phyloP scores from a whole-genome alignment of 37 sponge, comb jelly and placozoan genomes.

The Chondrilla cf. caribensis region DNA sequence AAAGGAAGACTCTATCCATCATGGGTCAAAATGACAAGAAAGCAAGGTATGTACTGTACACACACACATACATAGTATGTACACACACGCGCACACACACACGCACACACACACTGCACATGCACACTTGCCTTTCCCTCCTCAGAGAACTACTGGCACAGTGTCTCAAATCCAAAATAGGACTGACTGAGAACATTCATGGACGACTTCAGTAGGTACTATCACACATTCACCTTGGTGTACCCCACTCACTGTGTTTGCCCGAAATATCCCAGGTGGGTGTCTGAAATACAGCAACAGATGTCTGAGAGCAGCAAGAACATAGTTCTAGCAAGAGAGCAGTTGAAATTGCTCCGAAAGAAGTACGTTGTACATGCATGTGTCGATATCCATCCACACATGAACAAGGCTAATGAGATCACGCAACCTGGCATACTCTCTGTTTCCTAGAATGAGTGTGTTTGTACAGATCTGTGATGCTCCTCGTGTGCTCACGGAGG shows the following conservation, averaged over 20 bases:
- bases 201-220: not conserved
- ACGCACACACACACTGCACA: too few relatives aligned
- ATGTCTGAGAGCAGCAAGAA: conserved; percentile 29
- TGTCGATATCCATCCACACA: too few relatives aligned
- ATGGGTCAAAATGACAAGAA: conserved; percentile 13
- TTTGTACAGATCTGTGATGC: conserved; percentile 12
- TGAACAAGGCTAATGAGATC: too few relatives aligned
- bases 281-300: conserved; percentile 6
- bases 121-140: not conserved
- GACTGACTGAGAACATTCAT: not conserved
- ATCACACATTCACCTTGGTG: too few relatives aligned
- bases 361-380: not conserved
- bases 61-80: too few relatives aligned
- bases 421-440: too few relatives aligned
- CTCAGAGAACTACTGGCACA: not conserved
- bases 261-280: too few relatives aligned
- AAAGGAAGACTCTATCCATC: not conserved
- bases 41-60: not conserved
- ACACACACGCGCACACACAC: too few relatives aligned
- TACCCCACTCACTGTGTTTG: too few relatives aligned
- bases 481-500: not conserved
- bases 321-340: not conserved
- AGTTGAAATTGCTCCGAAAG: conserved; percentile 11
- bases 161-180: conserved; percentile 8
- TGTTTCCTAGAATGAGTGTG: conserved; percentile 15